These are phyloP conservation scores for Eumeta japonica DNA, from an alignment of 1,140 invertebrate genomes.

Conservation along the genomic window DNA sequence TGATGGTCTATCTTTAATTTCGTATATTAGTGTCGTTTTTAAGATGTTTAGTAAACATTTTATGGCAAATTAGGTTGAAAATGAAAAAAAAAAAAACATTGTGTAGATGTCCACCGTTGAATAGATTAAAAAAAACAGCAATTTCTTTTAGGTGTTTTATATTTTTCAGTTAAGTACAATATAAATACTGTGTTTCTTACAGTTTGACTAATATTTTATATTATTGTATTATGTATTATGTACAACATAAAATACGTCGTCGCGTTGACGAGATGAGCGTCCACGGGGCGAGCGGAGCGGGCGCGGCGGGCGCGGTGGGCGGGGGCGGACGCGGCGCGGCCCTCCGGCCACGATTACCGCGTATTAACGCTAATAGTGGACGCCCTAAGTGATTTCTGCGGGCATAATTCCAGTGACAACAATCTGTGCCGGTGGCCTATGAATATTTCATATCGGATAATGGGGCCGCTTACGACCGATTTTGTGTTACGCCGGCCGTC, in stretches of 20 bases:
- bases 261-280: too few relatives aligned
- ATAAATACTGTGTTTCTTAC: neutral
- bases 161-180: neutral
- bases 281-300: too few relatives aligned
- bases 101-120: neutral
- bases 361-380: conserved; percentile 25
- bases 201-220: neutral
- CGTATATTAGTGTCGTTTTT: neutral
- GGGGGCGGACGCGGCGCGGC: neutral
- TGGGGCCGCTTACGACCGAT: conserved; percentile 27
- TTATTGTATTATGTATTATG: too few relatives aligned
- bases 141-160: too few relatives aligned
- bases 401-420: conserved; percentile 44
- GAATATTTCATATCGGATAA: conserved; percentile 45
- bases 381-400: conserved; percentile 31
- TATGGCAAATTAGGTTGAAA: neutral
- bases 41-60: neutral
- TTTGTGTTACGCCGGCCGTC: conserved; percentile 12
- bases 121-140: too few relatives aligned
- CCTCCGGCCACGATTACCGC: conserved; percentile 12
- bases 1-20: too few relatives aligned
- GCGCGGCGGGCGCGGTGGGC: too few relatives aligned
- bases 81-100: neutral
- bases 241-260: too few relatives aligned
- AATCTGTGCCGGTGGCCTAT: conserved; percentile 36